Evolutionary conservation across 2,888 invertebrate genomes (phyloP).

Genomic region (Melanophora roralis): DNA sequence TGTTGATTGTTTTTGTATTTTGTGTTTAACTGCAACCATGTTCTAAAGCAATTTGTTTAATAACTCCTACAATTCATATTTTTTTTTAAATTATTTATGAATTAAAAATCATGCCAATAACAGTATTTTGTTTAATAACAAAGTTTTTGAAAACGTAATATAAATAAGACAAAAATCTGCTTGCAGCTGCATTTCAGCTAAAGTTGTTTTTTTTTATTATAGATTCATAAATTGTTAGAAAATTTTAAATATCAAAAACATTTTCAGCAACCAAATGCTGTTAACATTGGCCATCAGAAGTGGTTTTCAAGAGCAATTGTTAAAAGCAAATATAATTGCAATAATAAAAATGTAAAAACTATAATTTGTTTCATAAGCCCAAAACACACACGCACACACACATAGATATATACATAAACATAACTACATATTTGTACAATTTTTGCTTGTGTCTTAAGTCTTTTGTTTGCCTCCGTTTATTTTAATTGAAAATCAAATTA

Average conservation of each 20-base stretch:
- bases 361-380: neutral
- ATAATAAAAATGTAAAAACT: neutral
- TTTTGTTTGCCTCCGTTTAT: neutral
- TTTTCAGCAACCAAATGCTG: conserved; percentile 23
- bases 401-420: neutral
- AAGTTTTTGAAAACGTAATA: conserved; percentile 17
- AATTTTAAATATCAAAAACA: neutral
- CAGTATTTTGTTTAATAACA: conserved; percentile 29
- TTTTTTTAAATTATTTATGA: conserved; percentile 12
- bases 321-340: neutral
- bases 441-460: conserved; percentile 31
- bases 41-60: conserved; percentile 60
- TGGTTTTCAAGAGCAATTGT: conserved; percentile 53
- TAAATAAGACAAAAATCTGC: conserved; percentile 13
- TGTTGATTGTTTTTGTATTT: conserved; percentile 2
- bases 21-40: conserved; percentile 16
- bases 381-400: neutral
- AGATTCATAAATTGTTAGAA: neutral
- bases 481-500: neutral
- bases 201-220: conserved; percentile 36
- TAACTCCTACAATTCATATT: conserved; percentile 59
- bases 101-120: conserved; percentile 12
- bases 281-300: conserved; percentile 57
- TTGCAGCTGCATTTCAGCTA: conserved; percentile 52
- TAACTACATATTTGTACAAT: no score